Evolutionary conservation across 92 coral and sea anemone species (phyloP), one percentile per base, ranked within the genome.

Genomic region (Diadumene lineata): DNA sequence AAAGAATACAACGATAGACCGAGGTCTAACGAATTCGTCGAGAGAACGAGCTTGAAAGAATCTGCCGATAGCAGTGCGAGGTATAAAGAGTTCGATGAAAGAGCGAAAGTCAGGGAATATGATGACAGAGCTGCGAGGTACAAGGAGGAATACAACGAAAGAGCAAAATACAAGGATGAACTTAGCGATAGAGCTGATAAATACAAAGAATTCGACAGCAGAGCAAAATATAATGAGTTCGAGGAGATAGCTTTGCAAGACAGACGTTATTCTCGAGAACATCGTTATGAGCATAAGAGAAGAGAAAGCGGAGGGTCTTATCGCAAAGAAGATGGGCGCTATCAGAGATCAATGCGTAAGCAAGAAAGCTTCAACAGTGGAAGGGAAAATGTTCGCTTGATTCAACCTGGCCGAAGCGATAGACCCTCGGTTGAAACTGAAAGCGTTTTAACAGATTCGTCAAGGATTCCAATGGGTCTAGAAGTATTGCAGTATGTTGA

Each of bases 401-500:
- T 72, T 50, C 77, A 72, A 44, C 77, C 77, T 4, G 77, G 77
- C 6, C 77, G 44, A 15, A 21, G 58, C 19, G 24, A 53, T 9
- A 15, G 21, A 21, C 58, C 58, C 3, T 21, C 24, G 3, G 58
- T 15, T 2, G 30, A 34, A 28, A 0, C 82, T 67, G 77, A 56
- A 23, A 57, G 53, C 24, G 53, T 31, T n/a, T 32, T 33, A 31
- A 72, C 33, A 1, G 21, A 33, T 10, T 10, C 56, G 0, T 29
- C 51, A 0, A 32, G 55, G 19, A 58, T 83, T 66, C 90, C 85
- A 2, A 72, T 76, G 76, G 92, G 97, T 2, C 63, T 91, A 48
- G 97, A 91, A 60, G 80, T 84, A 31, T 73, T 91, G 31, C 78
- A 78, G 34, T 61, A 76, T 24, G 79, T 88, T 17, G 84, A 78